Base-by-base conservation (phyloP, 2,797 vertebrate species). In the Manis javanica region DNA sequence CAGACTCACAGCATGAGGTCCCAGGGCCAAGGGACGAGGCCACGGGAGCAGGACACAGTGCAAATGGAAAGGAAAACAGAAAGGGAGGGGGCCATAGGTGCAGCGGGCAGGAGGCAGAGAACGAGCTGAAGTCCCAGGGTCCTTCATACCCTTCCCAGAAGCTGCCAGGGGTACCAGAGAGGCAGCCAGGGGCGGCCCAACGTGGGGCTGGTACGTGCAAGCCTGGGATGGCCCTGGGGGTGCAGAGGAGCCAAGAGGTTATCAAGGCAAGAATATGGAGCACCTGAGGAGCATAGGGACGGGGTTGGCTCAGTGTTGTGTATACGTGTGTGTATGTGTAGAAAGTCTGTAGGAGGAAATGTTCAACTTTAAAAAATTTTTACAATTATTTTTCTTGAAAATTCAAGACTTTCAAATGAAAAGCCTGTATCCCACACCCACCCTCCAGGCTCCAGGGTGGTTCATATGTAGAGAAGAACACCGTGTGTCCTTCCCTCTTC, bases 331-430 rank as follows among this genome's bases (percentile, higher is more conserved):
- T 23, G 1, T 24, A 16, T 39, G 3, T 82, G 4, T n/a, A 55
- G 77, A 91, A 42, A 71, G 34, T 34, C 31, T 66, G 31, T 46
- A 37, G 46, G 72, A 78, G 14, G 53, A 61, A 68, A 89, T 5
- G 18, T 72, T 74, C 34, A 9, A 53, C 21, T 68, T 63, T 42
- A 64, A 37, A 63, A 75, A 85, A 26, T 71, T 37, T 37, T 59
- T 51, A 37, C 82, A 79, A 11, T 46, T 82, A 55, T 63, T 84
- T 92, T 53, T 53, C 10, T 29, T 93, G 55, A 74, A 63, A 95
- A 87, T 84, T 42, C 86, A 85, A 74, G 74, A 59, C 53, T 83
- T 74, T 61, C 19, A 29, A 84, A 21, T 51, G 34, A 71, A 87
- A 93, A 59, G 16, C 39, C 57, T 69, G 3, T 51, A 23, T 61